Evolutionary conservation across 2,113 vertebrate genomes (phyloP).

Genomic region (Natator depressus): DNA sequence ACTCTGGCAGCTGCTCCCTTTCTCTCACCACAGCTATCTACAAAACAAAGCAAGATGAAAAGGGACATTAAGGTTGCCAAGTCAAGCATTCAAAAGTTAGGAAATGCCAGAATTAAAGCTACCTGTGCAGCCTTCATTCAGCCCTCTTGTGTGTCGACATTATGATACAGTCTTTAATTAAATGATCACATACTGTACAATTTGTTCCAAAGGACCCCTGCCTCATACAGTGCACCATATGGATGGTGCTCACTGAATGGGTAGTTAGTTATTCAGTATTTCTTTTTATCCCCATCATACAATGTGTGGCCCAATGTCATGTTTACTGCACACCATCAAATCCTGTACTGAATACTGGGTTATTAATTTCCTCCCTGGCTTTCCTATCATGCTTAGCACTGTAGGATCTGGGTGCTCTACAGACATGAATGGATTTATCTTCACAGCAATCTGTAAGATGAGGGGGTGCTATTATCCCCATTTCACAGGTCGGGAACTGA

Average conservation of each 20-base stretch:
- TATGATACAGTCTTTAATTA: background rate
- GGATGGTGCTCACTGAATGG: background rate
- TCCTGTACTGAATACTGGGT: fast-evolving
- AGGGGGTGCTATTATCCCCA: background rate
- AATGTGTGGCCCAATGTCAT: background rate
- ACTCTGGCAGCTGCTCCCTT: background rate
- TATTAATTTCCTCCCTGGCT: background rate
- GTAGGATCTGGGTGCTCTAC: background rate
- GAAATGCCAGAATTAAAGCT: background rate
- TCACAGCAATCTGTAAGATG: background rate
- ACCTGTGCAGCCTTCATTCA: fast-evolving
- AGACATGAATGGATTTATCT: background rate
- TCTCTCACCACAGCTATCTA: background rate
- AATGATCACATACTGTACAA: background rate
- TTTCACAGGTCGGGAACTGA: background rate
- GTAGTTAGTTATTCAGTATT: background rate
- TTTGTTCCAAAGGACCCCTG: background rate
- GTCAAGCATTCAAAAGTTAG: background rate
- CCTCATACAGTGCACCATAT: background rate
- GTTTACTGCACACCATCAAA: background rate
- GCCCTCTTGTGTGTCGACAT: fast-evolving
- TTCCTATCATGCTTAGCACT: fast-evolving
- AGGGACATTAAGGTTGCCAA: background rate
- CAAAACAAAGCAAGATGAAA: fast-evolving
- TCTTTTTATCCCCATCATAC: background rate